Conservation (phyloP, 1,140 invertebrate species). For the Halesus radiatus region DNA sequence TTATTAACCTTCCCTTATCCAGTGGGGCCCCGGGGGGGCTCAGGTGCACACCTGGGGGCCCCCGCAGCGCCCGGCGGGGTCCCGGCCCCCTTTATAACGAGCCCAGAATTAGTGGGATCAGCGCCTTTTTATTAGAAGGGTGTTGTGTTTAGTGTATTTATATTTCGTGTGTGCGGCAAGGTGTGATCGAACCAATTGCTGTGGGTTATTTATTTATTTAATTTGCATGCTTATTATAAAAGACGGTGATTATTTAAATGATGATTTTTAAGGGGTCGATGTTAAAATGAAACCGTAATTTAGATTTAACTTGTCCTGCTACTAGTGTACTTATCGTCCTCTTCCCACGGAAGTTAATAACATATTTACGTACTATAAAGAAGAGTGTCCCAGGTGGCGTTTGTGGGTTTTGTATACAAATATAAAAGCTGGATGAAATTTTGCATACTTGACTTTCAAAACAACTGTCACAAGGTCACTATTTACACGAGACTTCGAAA, state of each 20-base stretch:
- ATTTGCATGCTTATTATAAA: constrained; percentile 18
- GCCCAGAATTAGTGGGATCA: constrained; percentile 43
- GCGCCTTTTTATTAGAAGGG: background rate
- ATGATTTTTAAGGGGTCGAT: background rate
- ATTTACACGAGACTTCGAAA: too few species aligned
- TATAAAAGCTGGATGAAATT: too few species aligned
- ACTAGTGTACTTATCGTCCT: too few species aligned
- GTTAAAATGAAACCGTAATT: too few species aligned
- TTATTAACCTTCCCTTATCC: constrained; percentile 44
- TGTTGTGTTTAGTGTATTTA: background rate
- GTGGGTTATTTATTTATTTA: constrained; percentile 22
- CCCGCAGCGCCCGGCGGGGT: constrained; percentile 22
- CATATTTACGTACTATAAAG: too few species aligned
- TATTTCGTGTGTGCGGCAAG: background rate
- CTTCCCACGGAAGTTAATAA: too few species aligned
- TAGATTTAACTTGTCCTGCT: too few species aligned
- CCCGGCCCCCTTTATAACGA: constrained; percentile 40
- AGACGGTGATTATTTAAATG: background rate
- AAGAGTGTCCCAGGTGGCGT: too few species aligned
- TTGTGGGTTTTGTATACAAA: too few species aligned
- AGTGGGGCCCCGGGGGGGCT: constrained; percentile 21
- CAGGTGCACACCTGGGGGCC: constrained; percentile 36
- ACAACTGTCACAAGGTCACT: too few species aligned
- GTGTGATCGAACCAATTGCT: constrained; percentile 9
- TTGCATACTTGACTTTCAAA: too few species aligned